Percentiles rank a stretch among this genome's conserved stretches.
Conservation (phyloP, 2,113 vertebrate species). For the Antechinus flavipes region DNA sequence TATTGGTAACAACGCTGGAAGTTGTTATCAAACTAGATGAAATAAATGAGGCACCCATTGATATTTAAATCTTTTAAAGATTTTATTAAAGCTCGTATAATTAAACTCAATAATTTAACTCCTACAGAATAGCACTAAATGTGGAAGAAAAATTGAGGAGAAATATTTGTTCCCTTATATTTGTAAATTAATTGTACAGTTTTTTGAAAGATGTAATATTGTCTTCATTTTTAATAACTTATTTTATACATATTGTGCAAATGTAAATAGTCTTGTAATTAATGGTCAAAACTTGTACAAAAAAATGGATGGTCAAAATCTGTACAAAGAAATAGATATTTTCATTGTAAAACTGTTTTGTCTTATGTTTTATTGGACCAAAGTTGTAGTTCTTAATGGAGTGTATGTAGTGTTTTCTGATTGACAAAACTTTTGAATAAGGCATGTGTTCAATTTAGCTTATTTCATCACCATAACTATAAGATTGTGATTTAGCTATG, state of each 20-base stretch:
- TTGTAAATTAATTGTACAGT: conserved; percentile 93
- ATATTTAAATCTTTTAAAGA: conserved; percentile 66
- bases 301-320: conserved; percentile 92
- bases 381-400: conserved; percentile 91
- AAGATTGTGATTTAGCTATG: conserved; percentile 88
- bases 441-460: conserved; percentile 91
- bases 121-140: conserved; percentile 80
- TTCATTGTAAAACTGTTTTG: conserved; percentile 96
- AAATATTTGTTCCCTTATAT: conserved; percentile 81
- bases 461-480: conserved; percentile 89
- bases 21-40: conserved; percentile 79
- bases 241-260: conserved; percentile 99
- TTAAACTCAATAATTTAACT: conserved; percentile 75
- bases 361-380: conserved; percentile 99
- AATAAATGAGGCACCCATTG: conserved; percentile 79
- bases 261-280: conserved; percentile 99
- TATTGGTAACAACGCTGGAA: conserved; percentile 85
- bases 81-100: conserved; percentile 71
- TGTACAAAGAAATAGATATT: conserved; percentile 95
- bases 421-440: conserved; percentile 86
- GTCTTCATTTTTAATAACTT: conserved; percentile 99
- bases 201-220: conserved; percentile 91
- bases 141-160: conserved; percentile 82
- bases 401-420: conserved; percentile 89
- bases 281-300: conserved; percentile 95